phyloP scores from a whole-genome alignment of 1,140 invertebrate species.

The Caenorhabditis brenneri region DNA sequence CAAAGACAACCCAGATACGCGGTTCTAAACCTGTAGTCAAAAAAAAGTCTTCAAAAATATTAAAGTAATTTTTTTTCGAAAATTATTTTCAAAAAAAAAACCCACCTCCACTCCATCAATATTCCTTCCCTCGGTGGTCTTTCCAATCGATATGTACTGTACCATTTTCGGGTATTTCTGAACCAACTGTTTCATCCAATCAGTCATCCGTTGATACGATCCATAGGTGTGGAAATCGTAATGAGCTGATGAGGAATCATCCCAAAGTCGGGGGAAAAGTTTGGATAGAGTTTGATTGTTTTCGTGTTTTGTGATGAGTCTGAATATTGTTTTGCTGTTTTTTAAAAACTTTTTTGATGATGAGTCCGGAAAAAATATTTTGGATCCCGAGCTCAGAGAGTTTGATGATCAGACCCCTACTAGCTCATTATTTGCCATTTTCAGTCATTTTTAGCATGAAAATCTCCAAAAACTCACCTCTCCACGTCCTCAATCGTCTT shows the following conservation, averaged over 20 bases:
- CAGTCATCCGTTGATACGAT: constrained; percentile 65
- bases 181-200: constrained; percentile 65
- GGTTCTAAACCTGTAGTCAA: too few relatives aligned
- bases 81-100: too few relatives aligned
- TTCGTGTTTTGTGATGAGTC: constrained; percentile 61
- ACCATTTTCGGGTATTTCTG: constrained; percentile 64
- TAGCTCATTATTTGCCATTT: too few relatives aligned
- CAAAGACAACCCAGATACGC: too few relatives aligned
- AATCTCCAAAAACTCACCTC: constrained; percentile 51
- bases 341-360: too few relatives aligned
- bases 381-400: too few relatives aligned
- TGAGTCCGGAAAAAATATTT: too few relatives aligned
- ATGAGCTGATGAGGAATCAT: constrained; percentile 43
- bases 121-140: constrained; percentile 64
- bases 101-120: constrained; percentile 69
- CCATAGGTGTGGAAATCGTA: constrained; percentile 60
- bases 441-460: not conserved
- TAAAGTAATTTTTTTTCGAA: too few relatives aligned
- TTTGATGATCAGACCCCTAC: too few relatives aligned
- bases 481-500: constrained; percentile 67
- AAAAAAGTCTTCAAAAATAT: too few relatives aligned
- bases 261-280: constrained; percentile 38
- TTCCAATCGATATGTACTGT: constrained; percentile 68
- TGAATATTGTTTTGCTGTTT: too few relatives aligned
- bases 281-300: constrained; percentile 36